A percentile compares a stretch with the other conserved stretches of the same genome.
Conservation (phyloP, 2,888 invertebrate genomes). For the Colostygia pectinataria region DNA sequence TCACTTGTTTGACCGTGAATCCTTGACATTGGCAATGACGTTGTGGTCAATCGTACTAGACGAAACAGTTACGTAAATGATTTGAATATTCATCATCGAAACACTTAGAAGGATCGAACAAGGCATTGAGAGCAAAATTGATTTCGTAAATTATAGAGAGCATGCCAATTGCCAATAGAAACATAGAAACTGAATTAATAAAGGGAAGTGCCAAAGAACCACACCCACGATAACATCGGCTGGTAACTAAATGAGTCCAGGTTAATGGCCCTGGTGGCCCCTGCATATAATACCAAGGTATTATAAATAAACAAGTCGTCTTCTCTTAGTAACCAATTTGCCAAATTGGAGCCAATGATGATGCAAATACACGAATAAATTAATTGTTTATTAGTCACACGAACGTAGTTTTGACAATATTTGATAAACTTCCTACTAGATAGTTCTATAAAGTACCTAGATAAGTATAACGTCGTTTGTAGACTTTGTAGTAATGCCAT, state of each 20-base stretch:
- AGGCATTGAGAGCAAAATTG: not conserved
- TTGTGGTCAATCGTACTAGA: constrained; percentile 33
- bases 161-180: too few relatives aligned
- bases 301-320: constrained; percentile 1
- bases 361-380: not conserved
- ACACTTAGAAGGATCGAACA: not conserved
- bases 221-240: constrained; percentile 7
- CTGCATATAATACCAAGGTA: constrained; percentile 2
- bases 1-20: constrained; percentile 50
- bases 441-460: too few relatives aligned
- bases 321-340: not conserved
- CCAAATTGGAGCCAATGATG: not conserved
- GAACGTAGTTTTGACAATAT: not conserved
- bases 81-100: not conserved
- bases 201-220: constrained; percentile 7
- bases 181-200: not conserved
- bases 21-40: constrained; percentile 55
- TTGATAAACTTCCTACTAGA: too few relatives aligned
- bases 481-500: too few relatives aligned
- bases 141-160: not conserved
- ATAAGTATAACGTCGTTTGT: too few relatives aligned
- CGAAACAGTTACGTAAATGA: constrained; percentile 5
- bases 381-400: not conserved
- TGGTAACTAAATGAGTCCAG: constrained; percentile 18
- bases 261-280: constrained; percentile 16